Evolutionary conservation across 2,888 invertebrate genomes (phyloP), one percentile per base, ranked within the genome.

Genomic region (Cryptus viduatorius): DNA sequence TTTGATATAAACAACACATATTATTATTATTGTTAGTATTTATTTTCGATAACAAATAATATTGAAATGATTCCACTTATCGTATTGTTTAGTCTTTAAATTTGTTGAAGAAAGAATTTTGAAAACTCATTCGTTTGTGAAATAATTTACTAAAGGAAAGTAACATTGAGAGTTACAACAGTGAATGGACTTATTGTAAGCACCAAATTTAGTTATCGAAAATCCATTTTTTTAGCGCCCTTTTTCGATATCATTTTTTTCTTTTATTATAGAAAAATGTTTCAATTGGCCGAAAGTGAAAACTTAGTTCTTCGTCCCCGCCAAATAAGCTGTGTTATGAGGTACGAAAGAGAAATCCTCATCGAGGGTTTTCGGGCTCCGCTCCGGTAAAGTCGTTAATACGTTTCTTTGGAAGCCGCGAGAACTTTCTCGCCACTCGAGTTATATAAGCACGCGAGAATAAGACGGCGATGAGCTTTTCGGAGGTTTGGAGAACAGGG

Each of bases 391-490:
- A 64, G 73, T 73, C 78, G 73, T 69, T 82, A 78, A 78, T 82
- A 73, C 82, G 61, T 82, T 82, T 78, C 68, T 78, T 65, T 48
- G 82, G 61, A 68, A 72, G 50, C 59, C 50, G 61, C 68, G 50
- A 79, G 75, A 79, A 79, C 24, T 79, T 83, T 71, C 65, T 61
- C 53, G 67, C 69, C 53, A 29, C 16, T 48, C 79, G 75, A 83
- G 65, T 71, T 68, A 75, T 79, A 64, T 64, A 37, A 31, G 44
- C 73, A 14, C 61, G 48, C 69, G 76, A 69, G 65, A 76, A 79
- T 69, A 65, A 83, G 79, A 79, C 76, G 44, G 77, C 72, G 72
- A 65, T 65, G 65, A 71, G 65, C 48, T 73, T 78, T 78, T 67
- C n/a, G 29, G 53, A 16, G 53, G 46, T 56, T 65, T 8, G 48